Base-by-base conservation (phyloP, 2,113 vertebrate genomes). In the Bujurquina vittata region DNA sequence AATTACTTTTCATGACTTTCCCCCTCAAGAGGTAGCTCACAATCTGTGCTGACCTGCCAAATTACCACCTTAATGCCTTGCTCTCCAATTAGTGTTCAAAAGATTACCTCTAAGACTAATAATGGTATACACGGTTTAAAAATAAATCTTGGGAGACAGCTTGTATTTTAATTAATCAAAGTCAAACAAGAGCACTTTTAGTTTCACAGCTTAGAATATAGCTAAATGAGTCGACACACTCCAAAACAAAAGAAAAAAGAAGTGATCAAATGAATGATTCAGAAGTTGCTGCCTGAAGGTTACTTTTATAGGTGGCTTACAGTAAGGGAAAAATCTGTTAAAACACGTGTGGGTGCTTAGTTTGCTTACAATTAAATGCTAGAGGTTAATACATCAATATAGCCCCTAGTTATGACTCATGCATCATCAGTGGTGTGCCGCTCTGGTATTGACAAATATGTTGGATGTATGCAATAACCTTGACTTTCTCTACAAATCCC, bases 1-100 rank as follows among this genome's bases (percentile, higher is more conserved):
- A 92, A 90, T 92, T 91, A 88, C 61, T 73, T 90, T 89, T 80
- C 78, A 87, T 80, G 81, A 82, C 87, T 79, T 74, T 29, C 49
- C n/a, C 83, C 81, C 87, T 77, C 35, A 58, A 90, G 80, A 86
- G 75, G 77, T 58, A 65, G 40, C 73, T 59, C 35, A 76, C 78
- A 87, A 76, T 90, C 76, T 78, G 73, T 29, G 63, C 76, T 89
- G 80, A 93, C 85, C 81, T 78, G 75, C 77, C 80, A 85, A 89
- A 90, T 91, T 73, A 84, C 63, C 46, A 72, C 7, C 23, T 9
- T 78, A 77, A 80, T 87, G 84, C 33, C 63, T 84, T 73, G 78
- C n/a, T 69, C 63, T 60, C 49, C 81, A 81, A 89, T 86, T 86
- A 89, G 78, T 62, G 72, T 57, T 76, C 29, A 43, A 79, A 88